These are phyloP conservation scores for Sylvietta virens DNA, from an alignment of 2,113 vertebrate species.

Conservation along the genomic window DNA sequence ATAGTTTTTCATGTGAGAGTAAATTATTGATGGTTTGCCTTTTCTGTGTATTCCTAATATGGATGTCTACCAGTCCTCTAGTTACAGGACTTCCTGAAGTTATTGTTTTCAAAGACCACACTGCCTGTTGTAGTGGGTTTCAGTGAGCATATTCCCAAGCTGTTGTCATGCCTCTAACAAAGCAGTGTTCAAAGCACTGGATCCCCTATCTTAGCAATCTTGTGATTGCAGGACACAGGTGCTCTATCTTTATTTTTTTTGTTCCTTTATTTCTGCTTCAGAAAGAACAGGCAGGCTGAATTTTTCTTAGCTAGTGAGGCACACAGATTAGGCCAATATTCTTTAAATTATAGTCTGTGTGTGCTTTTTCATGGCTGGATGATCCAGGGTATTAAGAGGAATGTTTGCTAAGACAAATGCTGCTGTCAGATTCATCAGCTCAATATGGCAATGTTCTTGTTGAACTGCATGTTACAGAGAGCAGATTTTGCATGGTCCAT, in stretches of 20 bases:
- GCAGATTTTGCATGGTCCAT: slow-evolving; percentile 42
- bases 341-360: slow-evolving; percentile 35
- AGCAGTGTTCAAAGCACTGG: not conserved
- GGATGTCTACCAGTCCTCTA: not conserved
- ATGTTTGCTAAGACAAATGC: slow-evolving; percentile 67
- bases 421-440: slow-evolving; percentile 50
- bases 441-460: slow-evolving; percentile 58
- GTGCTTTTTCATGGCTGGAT: slow-evolving; percentile 58
- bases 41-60: not conserved
- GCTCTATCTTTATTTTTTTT: not conserved
- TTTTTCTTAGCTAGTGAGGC: slow-evolving; percentile 23
- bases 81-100: not conserved
- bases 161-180: not conserved
- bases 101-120: not conserved
- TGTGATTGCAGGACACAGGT: not conserved
- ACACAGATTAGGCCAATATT: slow-evolving; percentile 49
- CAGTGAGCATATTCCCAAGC: not conserved
- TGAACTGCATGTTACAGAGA: slow-evolving; percentile 42
- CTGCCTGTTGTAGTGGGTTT: not conserved
- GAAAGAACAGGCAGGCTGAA: not conserved
- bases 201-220: not conserved
- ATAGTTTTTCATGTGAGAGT: not conserved
- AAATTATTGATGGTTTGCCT: not conserved
- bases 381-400: slow-evolving; percentile 45
- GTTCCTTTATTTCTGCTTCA: not conserved